Conservation (phyloP, 1,140 invertebrate genomes). For the Heterodera carotae region DNA sequence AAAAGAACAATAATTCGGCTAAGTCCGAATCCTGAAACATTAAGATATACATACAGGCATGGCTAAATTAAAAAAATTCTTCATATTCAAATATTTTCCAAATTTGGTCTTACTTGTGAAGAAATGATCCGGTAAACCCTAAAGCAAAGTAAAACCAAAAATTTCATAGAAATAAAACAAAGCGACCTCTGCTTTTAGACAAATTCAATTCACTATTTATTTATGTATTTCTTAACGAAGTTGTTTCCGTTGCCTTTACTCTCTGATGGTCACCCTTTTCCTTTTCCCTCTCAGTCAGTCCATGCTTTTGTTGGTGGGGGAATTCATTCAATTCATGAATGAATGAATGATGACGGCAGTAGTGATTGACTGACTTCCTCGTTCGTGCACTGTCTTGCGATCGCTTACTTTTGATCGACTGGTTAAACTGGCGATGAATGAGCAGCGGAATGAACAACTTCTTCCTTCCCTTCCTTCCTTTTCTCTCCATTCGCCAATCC, state of each 20-base stretch:
- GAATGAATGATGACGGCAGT: conserved; percentile 5
- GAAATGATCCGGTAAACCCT: no score
- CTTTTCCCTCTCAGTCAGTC: neutral
- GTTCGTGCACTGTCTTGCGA: conserved; percentile 2
- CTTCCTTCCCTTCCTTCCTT: neutral
- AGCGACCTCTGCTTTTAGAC: no score
- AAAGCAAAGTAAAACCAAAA: no score
- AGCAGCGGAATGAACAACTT: neutral
- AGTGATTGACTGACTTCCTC: conserved; percentile 18
- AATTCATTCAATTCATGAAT: neutral
- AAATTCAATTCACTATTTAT: no score
- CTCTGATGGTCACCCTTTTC: neutral
- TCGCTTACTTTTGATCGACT: conserved; percentile 1
- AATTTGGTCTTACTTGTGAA: no score
- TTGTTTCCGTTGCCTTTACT: neutral
- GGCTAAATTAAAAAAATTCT: no score
- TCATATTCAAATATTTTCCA: no score
- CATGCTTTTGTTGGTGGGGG: neutral
- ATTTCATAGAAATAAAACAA: no score
- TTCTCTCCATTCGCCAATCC: conserved; percentile 4
- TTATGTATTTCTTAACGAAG: no score
- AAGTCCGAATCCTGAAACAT: no score
- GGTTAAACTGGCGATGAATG: neutral
- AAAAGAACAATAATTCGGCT: no score
- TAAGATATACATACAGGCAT: no score